These are phyloP conservation scores for Bursaphelenchus okinawaensis DNA, from an alignment of 2,888 invertebrate species.

Conservation along the genomic window DNA sequence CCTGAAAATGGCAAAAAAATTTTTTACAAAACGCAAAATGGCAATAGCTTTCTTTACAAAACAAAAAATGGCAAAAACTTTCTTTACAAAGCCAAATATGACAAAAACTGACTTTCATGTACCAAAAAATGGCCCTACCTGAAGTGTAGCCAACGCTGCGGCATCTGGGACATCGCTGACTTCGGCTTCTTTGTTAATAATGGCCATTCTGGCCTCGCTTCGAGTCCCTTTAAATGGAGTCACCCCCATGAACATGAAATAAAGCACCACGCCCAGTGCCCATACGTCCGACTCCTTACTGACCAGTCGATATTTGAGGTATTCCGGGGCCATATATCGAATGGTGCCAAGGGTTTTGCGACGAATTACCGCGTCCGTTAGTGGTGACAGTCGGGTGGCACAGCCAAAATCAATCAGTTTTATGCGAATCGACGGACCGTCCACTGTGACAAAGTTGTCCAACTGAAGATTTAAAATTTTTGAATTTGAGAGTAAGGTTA, in stretches of 20 bases:
- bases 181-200: not conserved
- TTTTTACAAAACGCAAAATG: too few species aligned
- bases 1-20: too few species aligned
- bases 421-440: not conserved
- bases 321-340: not conserved
- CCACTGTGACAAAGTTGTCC: not conserved
- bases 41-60: too few species aligned
- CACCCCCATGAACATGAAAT: not conserved
- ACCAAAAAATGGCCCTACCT: too few species aligned
- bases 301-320: not conserved
- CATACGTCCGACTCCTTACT: constrained; percentile 4
- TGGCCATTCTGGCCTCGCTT: not conserved
- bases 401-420: constrained; percentile 8
- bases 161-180: not conserved
- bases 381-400: not conserved
- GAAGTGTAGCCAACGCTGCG: too few species aligned
- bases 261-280: not conserved
- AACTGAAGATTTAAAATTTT: too few species aligned
- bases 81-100: too few species aligned
- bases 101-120: too few species aligned
- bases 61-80: too few species aligned
- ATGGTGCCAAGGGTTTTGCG: not conserved
- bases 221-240: not conserved
- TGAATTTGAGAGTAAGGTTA: too few species aligned
- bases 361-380: not conserved